A percentile compares a stretch with the other conserved stretches of the same genome.
These are phyloP conservation scores for Adrianichthys oophorus DNA, from an alignment of 2,797 vertebrate genomes.

Conservation along the genomic window DNA sequence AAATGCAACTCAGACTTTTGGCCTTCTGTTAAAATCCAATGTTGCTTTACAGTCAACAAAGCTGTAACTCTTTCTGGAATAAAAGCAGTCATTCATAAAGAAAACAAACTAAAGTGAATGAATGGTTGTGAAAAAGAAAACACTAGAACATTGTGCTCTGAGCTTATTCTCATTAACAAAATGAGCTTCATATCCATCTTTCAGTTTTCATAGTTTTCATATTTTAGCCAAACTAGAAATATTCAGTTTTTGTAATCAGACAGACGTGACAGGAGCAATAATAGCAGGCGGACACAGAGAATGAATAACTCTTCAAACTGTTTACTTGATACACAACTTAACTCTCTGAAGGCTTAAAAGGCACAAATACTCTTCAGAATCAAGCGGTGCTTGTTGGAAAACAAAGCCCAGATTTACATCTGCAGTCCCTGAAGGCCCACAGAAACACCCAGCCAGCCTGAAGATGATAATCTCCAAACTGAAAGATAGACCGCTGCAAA, in stretches of 20 bases:
- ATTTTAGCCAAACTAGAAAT: no score
- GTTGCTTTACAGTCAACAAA: no score
- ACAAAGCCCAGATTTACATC: conserved; percentile 52
- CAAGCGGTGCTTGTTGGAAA: conserved; percentile 23
- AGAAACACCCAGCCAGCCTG: conserved; percentile 41
- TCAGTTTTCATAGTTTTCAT: no score
- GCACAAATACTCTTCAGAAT: conserved; percentile 27
- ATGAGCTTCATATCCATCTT: no score
- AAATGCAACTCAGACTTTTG: no score
- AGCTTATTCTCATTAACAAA: no score
- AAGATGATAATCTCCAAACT: conserved; percentile 22
- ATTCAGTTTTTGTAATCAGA: background rate
- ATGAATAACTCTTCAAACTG: conserved; percentile 28
- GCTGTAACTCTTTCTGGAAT: no score
- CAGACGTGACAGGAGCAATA: conserved; percentile 19
- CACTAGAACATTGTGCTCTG: no score
- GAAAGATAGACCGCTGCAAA: conserved; percentile 11
- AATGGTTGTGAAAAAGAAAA: no score
- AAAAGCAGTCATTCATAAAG: no score
- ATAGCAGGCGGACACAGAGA: conserved; percentile 24
- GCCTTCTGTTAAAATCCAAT: no score
- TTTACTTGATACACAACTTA: conserved; percentile 41
- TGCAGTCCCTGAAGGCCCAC: conserved; percentile 28
- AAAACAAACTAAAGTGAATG: no score
- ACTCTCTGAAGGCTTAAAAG: conserved; percentile 40